A percentile compares a stretch with the other conserved stretches of the same genome.
These are phyloP conservation scores for Apeltes quadracus DNA, from an alignment of 2,113 vertebrate genomes.

Conservation along the genomic window DNA sequence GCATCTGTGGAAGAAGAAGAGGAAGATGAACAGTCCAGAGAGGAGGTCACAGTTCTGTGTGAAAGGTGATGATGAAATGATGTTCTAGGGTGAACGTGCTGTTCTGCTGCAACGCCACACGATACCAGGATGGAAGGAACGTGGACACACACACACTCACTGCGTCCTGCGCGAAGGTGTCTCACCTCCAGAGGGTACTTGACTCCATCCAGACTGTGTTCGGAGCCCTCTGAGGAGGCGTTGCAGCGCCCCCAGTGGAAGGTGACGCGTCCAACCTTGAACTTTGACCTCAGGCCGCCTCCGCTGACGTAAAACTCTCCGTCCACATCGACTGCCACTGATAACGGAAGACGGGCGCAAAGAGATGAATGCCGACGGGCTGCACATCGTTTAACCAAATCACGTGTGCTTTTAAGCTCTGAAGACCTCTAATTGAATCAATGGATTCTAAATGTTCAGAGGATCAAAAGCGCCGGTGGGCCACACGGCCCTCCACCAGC, in stretches of 20 bases:
- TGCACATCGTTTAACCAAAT: not conserved
- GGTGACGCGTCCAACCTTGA: constrained; percentile 90
- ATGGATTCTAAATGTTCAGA: constrained; percentile 21
- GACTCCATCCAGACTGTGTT: constrained; percentile 92
- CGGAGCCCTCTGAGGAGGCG: constrained; percentile 90
- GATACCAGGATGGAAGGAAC: no score
- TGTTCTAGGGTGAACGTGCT: no score
- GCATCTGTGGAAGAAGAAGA: constrained; percentile 86
- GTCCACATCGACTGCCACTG: constrained; percentile 91
- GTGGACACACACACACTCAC: no score
- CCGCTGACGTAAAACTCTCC: constrained; percentile 92
- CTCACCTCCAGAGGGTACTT: constrained; percentile 95
- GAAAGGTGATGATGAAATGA: no score
- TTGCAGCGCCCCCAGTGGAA: constrained; percentile 99
- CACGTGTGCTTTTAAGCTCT: not conserved
- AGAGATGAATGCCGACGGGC: not conserved
- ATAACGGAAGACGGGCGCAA: constrained; percentile 4
- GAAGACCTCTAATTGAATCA: constrained; percentile 12
- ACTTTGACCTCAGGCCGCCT: constrained; percentile 85
- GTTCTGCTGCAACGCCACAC: no score
- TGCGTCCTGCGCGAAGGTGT: not conserved
- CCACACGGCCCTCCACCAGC: constrained; percentile 12
- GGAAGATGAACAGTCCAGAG: not conserved
- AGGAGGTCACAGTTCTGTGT: no score
- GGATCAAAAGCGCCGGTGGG: constrained; percentile 28